Evolutionary conservation across 2,888 invertebrate species (phyloP).

Genomic region (Parnassius smintheus): DNA sequence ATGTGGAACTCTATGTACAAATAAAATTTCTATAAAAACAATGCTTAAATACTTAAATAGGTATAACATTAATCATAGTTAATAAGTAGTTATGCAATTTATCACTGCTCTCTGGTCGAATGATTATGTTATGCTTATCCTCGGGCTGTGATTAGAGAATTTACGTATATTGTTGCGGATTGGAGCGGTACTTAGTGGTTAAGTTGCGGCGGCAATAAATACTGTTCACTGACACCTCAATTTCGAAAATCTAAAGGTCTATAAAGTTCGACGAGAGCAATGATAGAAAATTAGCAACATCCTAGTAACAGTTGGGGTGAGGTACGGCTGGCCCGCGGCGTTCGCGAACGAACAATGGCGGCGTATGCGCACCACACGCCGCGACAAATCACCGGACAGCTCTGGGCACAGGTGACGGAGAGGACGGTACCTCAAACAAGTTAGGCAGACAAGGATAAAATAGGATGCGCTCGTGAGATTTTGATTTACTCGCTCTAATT

Average conservation of each 20-base stretch:
- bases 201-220: constrained; percentile 64
- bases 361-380: constrained; percentile 52
- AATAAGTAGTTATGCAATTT: constrained; percentile 22
- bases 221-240: constrained; percentile 73
- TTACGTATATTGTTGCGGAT: constrained; percentile 46
- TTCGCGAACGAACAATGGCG: constrained; percentile 57
- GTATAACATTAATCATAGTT: constrained; percentile 11
- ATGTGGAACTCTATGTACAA: too few relatives aligned
- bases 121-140: constrained; percentile 41
- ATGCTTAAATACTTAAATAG: constrained; percentile 11
- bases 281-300: constrained; percentile 80
- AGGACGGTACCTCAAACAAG: constrained; percentile 37
- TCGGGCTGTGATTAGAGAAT: constrained; percentile 57
- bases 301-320: constrained; percentile 74
- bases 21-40: background rate
- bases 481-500: constrained; percentile 79
- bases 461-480: constrained; percentile 58
- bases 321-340: constrained; percentile 70
- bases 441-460: constrained; percentile 48
- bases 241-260: constrained; percentile 69
- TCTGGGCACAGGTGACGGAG: constrained; percentile 52
- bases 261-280: constrained; percentile 73
- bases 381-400: constrained; percentile 52
- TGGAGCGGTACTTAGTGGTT: constrained; percentile 38
- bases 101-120: constrained; percentile 34